phyloP scores from a whole-genome alignment of 2,113 vertebrate species.

The Eonycteris spelaea region DNA sequence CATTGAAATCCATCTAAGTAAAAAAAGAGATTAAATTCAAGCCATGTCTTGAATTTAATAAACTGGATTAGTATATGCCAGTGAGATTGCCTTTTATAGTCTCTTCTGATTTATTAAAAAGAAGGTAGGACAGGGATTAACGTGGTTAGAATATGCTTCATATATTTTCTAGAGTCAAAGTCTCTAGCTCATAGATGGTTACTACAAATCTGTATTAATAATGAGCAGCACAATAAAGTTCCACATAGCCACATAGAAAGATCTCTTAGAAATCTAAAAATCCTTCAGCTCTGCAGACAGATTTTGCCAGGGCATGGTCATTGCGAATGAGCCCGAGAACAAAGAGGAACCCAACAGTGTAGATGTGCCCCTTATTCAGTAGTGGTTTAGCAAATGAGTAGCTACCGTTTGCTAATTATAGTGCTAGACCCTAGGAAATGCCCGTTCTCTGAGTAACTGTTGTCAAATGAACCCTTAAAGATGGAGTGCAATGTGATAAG shows the following conservation, averaged over 20 bases:
- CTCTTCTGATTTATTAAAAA: background rate
- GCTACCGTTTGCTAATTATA: background rate
- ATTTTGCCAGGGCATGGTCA: background rate
- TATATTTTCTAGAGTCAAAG: background rate
- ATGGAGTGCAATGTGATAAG: background rate
- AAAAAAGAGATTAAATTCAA: background rate
- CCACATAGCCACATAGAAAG: background rate
- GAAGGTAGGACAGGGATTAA: background rate
- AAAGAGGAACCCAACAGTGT: background rate
- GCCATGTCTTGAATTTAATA: background rate
- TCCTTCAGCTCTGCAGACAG: background rate
- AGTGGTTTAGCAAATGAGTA: background rate
- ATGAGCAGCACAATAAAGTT: background rate
- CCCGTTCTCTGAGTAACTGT: background rate
- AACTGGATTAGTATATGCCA: background rate
- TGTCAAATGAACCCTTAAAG: background rate
- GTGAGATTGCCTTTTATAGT: background rate
- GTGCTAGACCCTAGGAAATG: background rate
- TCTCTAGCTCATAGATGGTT: background rate
- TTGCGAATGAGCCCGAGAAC: background rate
- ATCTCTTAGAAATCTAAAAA: background rate
- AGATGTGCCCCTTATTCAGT: background rate
- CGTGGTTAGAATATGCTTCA: background rate
- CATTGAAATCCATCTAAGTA: background rate
- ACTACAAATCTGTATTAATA: background rate